Percentiles rank a stretch among this genome's conserved stretches.
Evolutionary conservation across 2,888 invertebrate genomes (phyloP).

Genomic region (Arge pagana): DNA sequence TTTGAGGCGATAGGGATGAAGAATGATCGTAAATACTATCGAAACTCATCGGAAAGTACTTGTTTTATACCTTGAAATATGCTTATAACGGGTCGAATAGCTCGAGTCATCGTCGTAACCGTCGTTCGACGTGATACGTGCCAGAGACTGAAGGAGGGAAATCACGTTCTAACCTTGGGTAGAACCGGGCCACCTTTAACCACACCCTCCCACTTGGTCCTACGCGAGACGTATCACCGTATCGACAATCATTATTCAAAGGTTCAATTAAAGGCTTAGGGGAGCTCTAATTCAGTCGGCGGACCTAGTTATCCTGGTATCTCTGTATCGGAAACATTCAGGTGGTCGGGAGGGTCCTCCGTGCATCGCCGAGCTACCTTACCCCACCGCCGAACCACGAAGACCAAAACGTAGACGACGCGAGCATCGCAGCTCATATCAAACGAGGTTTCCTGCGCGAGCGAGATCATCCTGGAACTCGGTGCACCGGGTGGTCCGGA

Average conservation of each 20-base stretch:
- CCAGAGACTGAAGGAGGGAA: no score
- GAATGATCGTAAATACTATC: no score
- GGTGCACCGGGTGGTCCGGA: no score
- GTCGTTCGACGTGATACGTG: no score
- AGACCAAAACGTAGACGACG: constrained; percentile 51
- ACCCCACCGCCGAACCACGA: constrained; percentile 37
- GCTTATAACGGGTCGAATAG: no score
- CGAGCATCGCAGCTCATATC: constrained; percentile 48
- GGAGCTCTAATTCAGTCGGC: constrained; percentile 52
- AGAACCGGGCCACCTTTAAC: not conserved
- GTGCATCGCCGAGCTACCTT: no score
- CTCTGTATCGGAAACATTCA: constrained; percentile 51
- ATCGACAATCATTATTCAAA: constrained; percentile 56
- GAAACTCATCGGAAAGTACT: no score
- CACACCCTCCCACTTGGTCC: constrained; percentile 29
- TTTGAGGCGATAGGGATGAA: no score
- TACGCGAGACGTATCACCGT: constrained; percentile 44
- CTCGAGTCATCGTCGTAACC: no score
- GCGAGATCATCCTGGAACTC: constrained; percentile 44
- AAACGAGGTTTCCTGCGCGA: constrained; percentile 49
- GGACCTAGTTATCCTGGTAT: constrained; percentile 51
- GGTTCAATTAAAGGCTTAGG: constrained; percentile 55
- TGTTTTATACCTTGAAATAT: no score
- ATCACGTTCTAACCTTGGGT: not conserved
- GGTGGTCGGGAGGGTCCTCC: constrained; percentile 39